These are phyloP conservation scores for Papilio glaucus DNA, from an alignment of 1,140 invertebrate species.

Conservation along the genomic window DNA sequence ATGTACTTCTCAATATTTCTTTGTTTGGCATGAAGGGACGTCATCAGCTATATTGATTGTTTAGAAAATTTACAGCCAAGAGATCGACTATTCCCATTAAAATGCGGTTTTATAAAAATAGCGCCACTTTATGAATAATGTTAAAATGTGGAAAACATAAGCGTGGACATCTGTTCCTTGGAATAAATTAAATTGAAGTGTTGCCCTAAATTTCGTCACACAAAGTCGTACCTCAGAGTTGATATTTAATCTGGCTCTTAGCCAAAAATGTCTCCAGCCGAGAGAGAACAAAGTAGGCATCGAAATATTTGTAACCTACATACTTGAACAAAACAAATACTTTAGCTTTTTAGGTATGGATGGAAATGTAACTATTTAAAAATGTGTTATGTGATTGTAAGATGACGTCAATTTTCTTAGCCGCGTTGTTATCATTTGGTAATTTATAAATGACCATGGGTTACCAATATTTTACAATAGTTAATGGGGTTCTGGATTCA, in stretches of 20 bases:
- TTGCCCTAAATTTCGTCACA: conserved; percentile 37
- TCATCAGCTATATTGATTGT: too few relatives aligned
- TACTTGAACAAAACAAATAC: conserved; percentile 30
- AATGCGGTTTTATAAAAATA: not conserved
- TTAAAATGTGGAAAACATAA: conserved; percentile 22
- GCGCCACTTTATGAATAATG: not conserved
- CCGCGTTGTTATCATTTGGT: too few relatives aligned
- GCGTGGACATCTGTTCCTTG: conserved; percentile 26
- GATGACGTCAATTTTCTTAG: not conserved
- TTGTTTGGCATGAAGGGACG: too few relatives aligned
- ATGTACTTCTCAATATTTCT: too few relatives aligned
- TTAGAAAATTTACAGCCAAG: too few relatives aligned
- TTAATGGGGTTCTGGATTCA: too few relatives aligned
- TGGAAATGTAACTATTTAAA: not conserved
- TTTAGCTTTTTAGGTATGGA: not conserved
- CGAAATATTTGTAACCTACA: conserved; percentile 37
- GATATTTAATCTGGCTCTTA: conserved; percentile 36
- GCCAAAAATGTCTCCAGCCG: conserved; percentile 31
- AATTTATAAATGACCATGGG: too few relatives aligned
- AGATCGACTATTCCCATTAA: not conserved
- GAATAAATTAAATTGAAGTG: conserved; percentile 37
- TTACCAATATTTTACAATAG: too few relatives aligned
- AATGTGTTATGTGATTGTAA: not conserved
- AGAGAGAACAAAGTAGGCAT: conserved; percentile 35
- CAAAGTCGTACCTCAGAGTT: conserved; percentile 33